Evolutionary conservation across 2,113 vertebrate genomes (phyloP), one percentile per base, ranked within the genome.

Genomic region (Melanerpes formicivorus): DNA sequence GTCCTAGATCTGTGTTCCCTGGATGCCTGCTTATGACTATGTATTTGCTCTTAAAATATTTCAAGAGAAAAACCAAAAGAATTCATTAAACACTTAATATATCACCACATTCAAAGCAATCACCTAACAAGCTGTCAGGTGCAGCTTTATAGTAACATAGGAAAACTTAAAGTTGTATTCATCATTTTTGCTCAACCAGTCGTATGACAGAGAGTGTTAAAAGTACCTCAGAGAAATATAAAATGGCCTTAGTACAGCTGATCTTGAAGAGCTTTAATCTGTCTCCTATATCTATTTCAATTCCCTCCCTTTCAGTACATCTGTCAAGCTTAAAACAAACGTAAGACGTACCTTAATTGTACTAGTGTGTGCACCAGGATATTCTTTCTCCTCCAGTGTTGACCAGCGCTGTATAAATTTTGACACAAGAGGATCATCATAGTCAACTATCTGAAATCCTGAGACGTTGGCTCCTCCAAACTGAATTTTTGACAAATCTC

Each of bases 341-440:
- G 12, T 44, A 79, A 74, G 63, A 75, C 97, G 93, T 95, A 99
- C 99, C 98, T 99, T 98, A 94, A 99, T 99, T 89, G 98, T 98
- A 34, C 98, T 98, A 11, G 97, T 99, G 95, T 99, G 99, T 6
- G 99, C 99, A 83, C 99, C 99, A 5, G 99, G 99, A 93, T 99
- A 99, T 90, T 99, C 99, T 67, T 99, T 99, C 88, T 99, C 99
- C 93, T 99, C 99, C 66, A 99, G 82, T 6, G 99, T 99, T 87
- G 99, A 99, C 99, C 99, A 99, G 60, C 99, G 97, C 84, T 99
- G 99, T 97, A 99, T 99, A 96, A 99, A 99, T 95, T 99, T 99
- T 87, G 99, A 98, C 63, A 99, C 99, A 91, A 99, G 78, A 37
- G 99, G 98, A 94, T 99, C 99, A 46, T 99, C 99, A 69, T 99